Percentiles rank a stretch among this genome's conserved stretches.
Evolutionary conservation across 2,797 vertebrate species (phyloP).

Genomic region (Arnoldichthys spilopterus): DNA sequence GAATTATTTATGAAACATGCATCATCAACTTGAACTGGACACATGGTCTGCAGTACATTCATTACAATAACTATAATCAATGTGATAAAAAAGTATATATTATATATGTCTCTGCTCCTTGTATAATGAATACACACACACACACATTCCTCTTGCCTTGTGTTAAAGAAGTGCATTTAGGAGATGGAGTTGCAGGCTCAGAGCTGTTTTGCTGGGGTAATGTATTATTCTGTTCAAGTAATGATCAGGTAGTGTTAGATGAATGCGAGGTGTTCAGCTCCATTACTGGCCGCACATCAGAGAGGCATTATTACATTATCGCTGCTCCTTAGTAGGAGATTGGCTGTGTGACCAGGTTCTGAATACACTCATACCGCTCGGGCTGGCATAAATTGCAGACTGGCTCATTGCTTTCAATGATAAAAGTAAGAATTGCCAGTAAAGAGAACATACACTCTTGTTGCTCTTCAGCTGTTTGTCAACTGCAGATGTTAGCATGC

Average conservation of each 20-base stretch:
- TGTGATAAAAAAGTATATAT: neutral
- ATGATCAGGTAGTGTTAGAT: conserved; percentile 89
- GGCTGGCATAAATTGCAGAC: conserved; percentile 89
- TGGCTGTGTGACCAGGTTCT: conserved; percentile 91
- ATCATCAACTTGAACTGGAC: neutral
- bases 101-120: conserved; percentile 1
- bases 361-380: conserved; percentile 90
- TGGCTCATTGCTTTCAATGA: conserved; percentile 95
- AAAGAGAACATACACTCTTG: conserved; percentile 81
- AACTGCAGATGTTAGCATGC: conserved; percentile 69
- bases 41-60: neutral
- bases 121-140: conserved; percentile 24
- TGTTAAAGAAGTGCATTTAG: conserved; percentile 65
- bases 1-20: no score
- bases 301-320: conserved; percentile 94
- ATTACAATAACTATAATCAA: neutral
- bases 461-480: conserved; percentile 80
- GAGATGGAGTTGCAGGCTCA: conserved; percentile 67
- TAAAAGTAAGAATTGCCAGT: conserved; percentile 89
- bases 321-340: conserved; percentile 93
- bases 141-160: conserved; percentile 22
- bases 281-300: conserved; percentile 94
- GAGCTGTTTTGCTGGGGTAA: conserved; percentile 75
- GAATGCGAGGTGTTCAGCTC: conserved; percentile 93
- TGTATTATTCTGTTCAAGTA: conserved; percentile 86